phyloP scores from a whole-genome alignment of 2,113 vertebrate species.

The Brachyhypopomus gauderio region DNA sequence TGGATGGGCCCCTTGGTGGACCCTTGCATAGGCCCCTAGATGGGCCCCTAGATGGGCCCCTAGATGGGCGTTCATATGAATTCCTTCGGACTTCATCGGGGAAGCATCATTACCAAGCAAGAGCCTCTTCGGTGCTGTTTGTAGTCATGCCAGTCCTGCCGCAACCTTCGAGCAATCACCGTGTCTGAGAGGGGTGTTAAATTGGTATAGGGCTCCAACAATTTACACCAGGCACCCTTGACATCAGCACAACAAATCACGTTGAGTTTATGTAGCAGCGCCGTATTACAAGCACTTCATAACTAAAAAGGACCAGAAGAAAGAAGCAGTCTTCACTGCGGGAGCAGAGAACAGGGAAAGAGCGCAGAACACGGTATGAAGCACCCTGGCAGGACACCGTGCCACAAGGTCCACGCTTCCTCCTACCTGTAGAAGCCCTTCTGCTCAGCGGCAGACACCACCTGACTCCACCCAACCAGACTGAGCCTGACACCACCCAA shows the following conservation, averaged over 20 bases:
- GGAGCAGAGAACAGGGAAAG: background rate
- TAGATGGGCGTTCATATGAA: too few relatives aligned
- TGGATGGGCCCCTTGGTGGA: background rate
- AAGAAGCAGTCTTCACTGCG: background rate
- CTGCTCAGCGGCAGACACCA: too few relatives aligned
- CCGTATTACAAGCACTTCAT: background rate
- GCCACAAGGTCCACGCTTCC: background rate
- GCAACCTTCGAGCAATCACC: slow-evolving; percentile 25
- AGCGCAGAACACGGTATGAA: background rate
- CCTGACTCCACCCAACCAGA: too few relatives aligned
- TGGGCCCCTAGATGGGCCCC: slow-evolving; percentile 10
- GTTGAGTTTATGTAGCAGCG: slow-evolving; percentile 2
- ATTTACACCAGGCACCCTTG: slow-evolving; percentile 26
- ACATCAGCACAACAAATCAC: background rate
- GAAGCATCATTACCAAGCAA: slow-evolving; percentile 52
- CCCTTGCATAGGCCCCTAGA: slow-evolving; percentile 17
- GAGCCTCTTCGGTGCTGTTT: slow-evolving; percentile 47
- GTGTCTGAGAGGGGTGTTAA: slow-evolving; percentile 29
- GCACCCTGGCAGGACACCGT: slow-evolving; percentile 6
- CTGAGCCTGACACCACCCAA: too few relatives aligned
- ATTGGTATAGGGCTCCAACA: slow-evolving; percentile 33
- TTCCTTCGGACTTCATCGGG: slow-evolving; percentile 55
- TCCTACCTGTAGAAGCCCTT: too few relatives aligned
- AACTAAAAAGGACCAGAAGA: background rate
- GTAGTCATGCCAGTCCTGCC: slow-evolving; percentile 23